Evolutionary conservation across 2,888 invertebrate genomes (phyloP), one percentile per base, ranked within the genome.

Genomic region (Selenia dentaria): DNA sequence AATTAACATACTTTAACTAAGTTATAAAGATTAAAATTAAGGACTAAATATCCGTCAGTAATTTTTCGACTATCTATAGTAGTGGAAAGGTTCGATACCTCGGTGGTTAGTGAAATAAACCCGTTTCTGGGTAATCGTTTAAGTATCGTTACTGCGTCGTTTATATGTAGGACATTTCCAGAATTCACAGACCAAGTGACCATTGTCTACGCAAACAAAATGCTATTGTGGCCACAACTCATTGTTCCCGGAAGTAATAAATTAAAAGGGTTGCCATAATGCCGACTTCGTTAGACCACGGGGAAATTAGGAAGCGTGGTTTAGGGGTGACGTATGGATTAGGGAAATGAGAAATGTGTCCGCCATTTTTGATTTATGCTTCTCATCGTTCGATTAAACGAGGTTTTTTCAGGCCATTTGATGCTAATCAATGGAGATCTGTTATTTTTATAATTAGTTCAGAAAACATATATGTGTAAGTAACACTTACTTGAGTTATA

Each of bases 211-310:
- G 25, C 39, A 31, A 35, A 46, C 39, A 39, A 40, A 40, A 39
- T 39, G 34, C 18, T 29, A 40, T 46, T 46, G 45, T 46, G 45
- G 38, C 33, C 34, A 9, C 16, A 14, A 13, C 34, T n/a, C 45
- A 35, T 46, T 46, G 45, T 46, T 12, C 26, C 34, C 16, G 14
- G 13, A 29, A 34, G 20, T 46, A 39, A 40, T 46, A 46, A 46
- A 46, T 46, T 46, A 40, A 46, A 46, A 35, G 31, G 39, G 45
- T 46, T 39, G 29, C 39, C 45, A 35, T 39, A 39, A 39, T 27
- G 35, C 44, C 13, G 44, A 16, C 22, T 35, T 39, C 39, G 45
- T 45, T 39, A 45, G 29, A 22, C 24, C 24, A n/a, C 31, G 6
- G 9, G 2, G 25, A 32, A 43, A 36, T 43, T 35, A 42, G 26